Evolutionary conservation across 92 coral and sea anemone species (phyloP).

Genomic region (Porites rus): DNA sequence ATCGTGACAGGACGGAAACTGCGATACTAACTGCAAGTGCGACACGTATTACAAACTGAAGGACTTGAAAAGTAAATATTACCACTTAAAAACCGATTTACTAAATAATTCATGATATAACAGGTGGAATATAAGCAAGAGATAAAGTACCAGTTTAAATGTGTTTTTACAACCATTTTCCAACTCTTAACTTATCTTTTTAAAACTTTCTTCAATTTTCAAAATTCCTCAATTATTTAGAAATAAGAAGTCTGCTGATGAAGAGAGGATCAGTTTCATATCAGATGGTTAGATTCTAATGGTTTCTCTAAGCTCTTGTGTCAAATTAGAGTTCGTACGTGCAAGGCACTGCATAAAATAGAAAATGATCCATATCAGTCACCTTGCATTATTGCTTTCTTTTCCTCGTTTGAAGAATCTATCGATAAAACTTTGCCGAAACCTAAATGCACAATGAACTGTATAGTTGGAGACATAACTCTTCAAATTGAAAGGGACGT

Average conservation of each 20-base stretch:
- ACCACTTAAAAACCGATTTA: not conserved
- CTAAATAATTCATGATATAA: constrained; percentile 3
- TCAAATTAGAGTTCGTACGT: too few species aligned
- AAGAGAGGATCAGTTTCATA: not conserved
- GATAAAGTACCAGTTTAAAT: not conserved
- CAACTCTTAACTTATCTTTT: too few species aligned
- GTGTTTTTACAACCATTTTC: too few species aligned
- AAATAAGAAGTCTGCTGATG: not conserved
- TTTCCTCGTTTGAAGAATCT: too few species aligned
- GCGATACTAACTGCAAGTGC: not conserved
- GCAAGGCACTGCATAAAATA: too few species aligned
- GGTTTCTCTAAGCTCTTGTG: too few species aligned
- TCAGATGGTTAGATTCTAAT: not conserved
- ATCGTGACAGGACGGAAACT: not conserved
- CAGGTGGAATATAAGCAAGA: constrained; percentile 13
- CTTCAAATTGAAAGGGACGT: too few species aligned
- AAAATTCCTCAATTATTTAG: not conserved
- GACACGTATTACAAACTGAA: not conserved
- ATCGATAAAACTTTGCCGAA: too few species aligned
- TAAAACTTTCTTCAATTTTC: not conserved
- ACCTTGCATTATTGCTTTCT: too few species aligned
- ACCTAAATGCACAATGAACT: too few species aligned
- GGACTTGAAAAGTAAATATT: not conserved
- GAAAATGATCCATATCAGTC: too few species aligned
- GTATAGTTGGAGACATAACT: too few species aligned